Evolutionary conservation across 2,113 vertebrate species (phyloP).

Genomic region (Pterocles burchelli): DNA sequence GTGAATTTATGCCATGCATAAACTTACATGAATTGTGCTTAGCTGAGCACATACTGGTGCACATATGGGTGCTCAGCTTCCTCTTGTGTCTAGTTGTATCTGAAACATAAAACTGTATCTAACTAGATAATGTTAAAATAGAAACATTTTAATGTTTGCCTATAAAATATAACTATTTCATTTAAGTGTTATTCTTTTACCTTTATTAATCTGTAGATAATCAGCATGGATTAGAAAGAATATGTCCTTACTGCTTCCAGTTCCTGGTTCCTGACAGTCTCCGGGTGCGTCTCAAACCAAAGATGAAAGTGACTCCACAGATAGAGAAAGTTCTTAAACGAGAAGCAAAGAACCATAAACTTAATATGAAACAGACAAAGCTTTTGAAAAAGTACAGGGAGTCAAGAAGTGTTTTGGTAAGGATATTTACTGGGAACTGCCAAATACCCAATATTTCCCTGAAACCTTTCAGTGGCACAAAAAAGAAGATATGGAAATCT

Average conservation of each 20-base stretch:
- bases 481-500: not conserved
- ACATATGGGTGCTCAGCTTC: not conserved
- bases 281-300: slow-evolving; percentile 84
- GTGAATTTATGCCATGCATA: not conserved
- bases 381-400: slow-evolving; percentile 82
- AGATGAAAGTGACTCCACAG: slow-evolving; percentile 75
- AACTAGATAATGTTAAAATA: not conserved
- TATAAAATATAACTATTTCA: not conserved
- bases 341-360: slow-evolving; percentile 74
- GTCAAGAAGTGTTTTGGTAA: slow-evolving; percentile 86
- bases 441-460: not conserved
- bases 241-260: slow-evolving; percentile 88
- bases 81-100: not conserved
- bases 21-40: not conserved
- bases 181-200: not conserved
- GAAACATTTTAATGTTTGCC: not conserved
- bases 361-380: slow-evolving; percentile 82
- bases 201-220: slow-evolving; percentile 59
- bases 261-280: slow-evolving; percentile 80
- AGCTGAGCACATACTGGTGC: not conserved
- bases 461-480: not conserved
- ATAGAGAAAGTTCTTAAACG: slow-evolving; percentile 81
- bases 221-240: slow-evolving; percentile 7
- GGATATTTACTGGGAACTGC: slow-evolving; percentile 26
- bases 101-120: not conserved